Evolutionary conservation across 2,113 vertebrate species (phyloP), one percentile per base, ranked within the genome.

Genomic region (Riparia riparia): DNA sequence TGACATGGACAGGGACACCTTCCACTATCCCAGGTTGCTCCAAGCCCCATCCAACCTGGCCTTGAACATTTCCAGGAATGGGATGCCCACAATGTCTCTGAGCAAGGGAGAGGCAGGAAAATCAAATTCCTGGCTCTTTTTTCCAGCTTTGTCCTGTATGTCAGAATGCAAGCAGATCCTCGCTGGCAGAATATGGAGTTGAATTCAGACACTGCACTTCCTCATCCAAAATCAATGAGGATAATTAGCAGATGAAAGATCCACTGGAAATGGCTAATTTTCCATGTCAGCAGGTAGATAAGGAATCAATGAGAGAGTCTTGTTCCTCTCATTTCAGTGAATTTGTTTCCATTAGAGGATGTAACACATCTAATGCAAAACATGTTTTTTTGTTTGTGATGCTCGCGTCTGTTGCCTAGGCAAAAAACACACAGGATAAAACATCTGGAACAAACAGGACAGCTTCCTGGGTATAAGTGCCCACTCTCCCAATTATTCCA

Each of bases 241-340:
- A 92, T 93, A 95, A 95, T 96, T 93, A 96, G 80, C 50, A 87
- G 94, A 95, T 92, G 96, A 96, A 96, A 90, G 87, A 92, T 95
- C 91, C 9, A 1, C 74, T 95, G 90, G 82, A 96, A 96, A 74
- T 0, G 0, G 96, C 34, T 87, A 86, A 94, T 95, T 96, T 95
- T 95, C 84, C 21, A 6, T 95, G 85, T 95, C 93, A 88, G 87
- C 70, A 90, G 79, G 82, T 95, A 82, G 87, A 86, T 92, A 72
- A 89, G 70, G 92, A 96, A 92, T 97, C 95, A 96, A 95, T 96
- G 90, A 32, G 37, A 51, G 39, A 73, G 58, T 66, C 79, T 91
- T 14, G 3, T 73, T 96, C 68, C 58, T 86, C 82, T 88, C 60
- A 93, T 94, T 94, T 92, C 82, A 72, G 50, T 5, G 2, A 34